Percentiles rank a stretch among this genome's conserved stretches.
Evolutionary conservation across 2,888 invertebrate genomes (phyloP).

Genomic region (Hetaerina titia): DNA sequence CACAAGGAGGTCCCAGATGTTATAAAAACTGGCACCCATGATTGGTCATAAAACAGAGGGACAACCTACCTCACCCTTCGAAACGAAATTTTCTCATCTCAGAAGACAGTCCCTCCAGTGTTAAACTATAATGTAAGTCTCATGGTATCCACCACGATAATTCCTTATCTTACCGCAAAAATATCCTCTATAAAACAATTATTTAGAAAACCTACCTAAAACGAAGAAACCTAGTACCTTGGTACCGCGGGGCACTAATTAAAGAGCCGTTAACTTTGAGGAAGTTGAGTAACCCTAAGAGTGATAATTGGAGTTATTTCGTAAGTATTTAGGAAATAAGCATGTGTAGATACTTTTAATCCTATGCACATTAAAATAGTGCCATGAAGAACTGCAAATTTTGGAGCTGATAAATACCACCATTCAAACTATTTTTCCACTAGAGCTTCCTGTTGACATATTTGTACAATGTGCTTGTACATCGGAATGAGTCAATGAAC

Average conservation of each 20-base stretch:
- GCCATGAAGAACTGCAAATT: no score
- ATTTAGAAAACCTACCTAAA: background rate
- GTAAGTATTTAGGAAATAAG: background rate
- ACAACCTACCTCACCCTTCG: background rate
- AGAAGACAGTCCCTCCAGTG: slow-evolving; percentile 41
- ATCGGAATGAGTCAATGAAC: no score
- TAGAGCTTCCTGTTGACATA: no score
- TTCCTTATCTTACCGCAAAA: background rate
- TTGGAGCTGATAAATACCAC: no score
- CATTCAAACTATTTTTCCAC: no score
- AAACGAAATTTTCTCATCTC: slow-evolving; percentile 30
- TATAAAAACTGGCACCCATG: slow-evolving; percentile 37
- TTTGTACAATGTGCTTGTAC: no score
- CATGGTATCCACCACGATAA: background rate
- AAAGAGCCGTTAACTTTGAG: no score
- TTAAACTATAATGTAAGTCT: slow-evolving; percentile 27
- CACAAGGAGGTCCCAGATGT: slow-evolving; percentile 23
- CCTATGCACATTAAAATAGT: background rate
- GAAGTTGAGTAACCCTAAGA: background rate
- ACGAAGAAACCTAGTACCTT: background rate
- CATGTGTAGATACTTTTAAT: background rate
- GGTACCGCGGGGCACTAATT: no score
- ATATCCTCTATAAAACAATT: background rate
- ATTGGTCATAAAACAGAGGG: slow-evolving; percentile 30
- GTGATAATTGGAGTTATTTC: background rate